phyloP scores from a whole-genome alignment of 2,113 vertebrate genomes.

The Heterotis niloticus region DNA sequence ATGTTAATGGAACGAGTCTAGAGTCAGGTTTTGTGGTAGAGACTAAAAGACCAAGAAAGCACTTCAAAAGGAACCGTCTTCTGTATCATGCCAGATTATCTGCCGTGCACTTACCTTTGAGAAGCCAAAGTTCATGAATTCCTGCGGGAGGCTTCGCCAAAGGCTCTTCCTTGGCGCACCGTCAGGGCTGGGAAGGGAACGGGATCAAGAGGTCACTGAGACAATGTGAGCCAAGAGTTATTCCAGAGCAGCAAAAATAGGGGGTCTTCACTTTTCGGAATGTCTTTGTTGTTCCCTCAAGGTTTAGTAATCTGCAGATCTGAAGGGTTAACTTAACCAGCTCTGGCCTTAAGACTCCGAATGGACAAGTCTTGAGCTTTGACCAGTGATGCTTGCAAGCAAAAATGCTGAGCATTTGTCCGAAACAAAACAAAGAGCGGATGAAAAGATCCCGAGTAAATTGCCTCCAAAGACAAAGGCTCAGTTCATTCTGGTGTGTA shows the following conservation, averaged over 20 bases:
- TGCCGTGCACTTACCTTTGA: background rate
- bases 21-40: background rate
- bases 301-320: background rate
- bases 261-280: background rate
- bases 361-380: too few species aligned
- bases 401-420: background rate
- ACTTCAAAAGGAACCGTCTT: background rate
- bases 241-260: background rate
- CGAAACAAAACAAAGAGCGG: background rate
- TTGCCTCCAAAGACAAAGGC: background rate
- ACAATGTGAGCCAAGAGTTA: background rate
- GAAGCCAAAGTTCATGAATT: slow-evolving; percentile 6
- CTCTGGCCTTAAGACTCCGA: too few species aligned
- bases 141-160: background rate
- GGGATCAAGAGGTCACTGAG: background rate
- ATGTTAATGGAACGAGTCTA: background rate
- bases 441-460: slow-evolving; percentile 1
- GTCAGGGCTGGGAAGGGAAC: background rate
- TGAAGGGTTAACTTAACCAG: background rate
- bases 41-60: background rate
- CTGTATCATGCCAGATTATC: background rate
- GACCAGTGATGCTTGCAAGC: background rate
- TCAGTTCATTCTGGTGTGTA: too few species aligned
- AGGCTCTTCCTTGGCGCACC: background rate
- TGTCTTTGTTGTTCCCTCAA: background rate